Conservation (phyloP, 2,113 vertebrate genomes). For the Nannospalax galili region DNA sequence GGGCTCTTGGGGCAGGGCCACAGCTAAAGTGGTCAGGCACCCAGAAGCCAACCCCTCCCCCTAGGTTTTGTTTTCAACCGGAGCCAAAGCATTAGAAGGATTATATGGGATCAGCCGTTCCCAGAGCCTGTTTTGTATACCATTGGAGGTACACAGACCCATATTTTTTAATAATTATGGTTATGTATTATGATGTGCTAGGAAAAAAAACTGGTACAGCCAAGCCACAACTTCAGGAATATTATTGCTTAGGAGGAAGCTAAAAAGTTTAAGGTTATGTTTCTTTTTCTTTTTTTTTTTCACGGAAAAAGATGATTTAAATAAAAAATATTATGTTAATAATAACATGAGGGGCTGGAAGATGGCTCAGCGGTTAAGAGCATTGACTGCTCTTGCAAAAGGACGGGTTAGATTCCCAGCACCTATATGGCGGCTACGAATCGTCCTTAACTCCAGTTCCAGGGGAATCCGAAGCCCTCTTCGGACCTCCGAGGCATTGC, state of each 20-base stretch:
- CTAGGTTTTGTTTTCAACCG: slow-evolving; percentile 66
- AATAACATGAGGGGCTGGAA: neutral
- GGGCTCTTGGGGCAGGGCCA: neutral
- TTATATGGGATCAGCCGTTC: slow-evolving; percentile 73
- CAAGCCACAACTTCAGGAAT: slow-evolving; percentile 48
- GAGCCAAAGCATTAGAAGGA: slow-evolving; percentile 64
- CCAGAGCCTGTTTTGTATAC: slow-evolving; percentile 57
- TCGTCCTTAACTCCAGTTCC: no score
- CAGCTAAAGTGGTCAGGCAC: slow-evolving; percentile 40
- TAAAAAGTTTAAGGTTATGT: slow-evolving; percentile 22
- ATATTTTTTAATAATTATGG: slow-evolving; percentile 65
- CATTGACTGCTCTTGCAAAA: neutral
- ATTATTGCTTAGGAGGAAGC: slow-evolving; percentile 38
- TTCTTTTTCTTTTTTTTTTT: neutral
- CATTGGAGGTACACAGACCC: slow-evolving; percentile 53
- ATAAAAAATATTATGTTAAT: slow-evolving; percentile 46
- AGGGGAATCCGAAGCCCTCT: no score
- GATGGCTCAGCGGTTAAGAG: neutral
- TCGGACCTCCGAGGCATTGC: no score
- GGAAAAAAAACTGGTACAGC: slow-evolving; percentile 14
- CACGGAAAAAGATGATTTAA: neutral
- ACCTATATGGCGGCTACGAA: no score
- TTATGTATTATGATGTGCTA: slow-evolving; percentile 66
- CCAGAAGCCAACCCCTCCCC: slow-evolving; percentile 39
- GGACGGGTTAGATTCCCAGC: neutral